Percentiles rank a stretch among this genome's conserved stretches.
phyloP scores from a whole-genome alignment of 2,113 vertebrate genomes.

The Campylomormyrus numenius region DNA sequence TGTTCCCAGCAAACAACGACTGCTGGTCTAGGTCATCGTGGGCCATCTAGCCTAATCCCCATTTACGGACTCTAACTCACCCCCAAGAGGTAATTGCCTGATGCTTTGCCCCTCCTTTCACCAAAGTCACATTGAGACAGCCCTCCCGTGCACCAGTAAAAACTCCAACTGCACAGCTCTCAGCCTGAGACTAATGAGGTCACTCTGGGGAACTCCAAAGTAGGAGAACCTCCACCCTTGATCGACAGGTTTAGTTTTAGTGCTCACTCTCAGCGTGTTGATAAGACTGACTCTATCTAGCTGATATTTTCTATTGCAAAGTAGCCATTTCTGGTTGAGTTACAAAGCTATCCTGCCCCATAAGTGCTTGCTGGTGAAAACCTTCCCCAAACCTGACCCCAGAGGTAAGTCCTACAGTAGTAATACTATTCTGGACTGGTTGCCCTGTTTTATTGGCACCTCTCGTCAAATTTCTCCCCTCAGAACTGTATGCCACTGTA shows the following conservation, averaged over 20 bases:
- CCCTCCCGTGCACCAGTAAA: neutral
- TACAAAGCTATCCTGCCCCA: neutral
- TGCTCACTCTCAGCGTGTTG: neutral
- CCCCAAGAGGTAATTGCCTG: neutral
- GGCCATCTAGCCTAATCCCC: neutral
- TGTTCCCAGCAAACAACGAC: neutral
- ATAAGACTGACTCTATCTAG: neutral
- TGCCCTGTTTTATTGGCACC: neutral
- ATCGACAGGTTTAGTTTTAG: neutral
- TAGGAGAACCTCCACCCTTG: neutral
- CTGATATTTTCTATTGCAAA: neutral
- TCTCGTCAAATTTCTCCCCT: neutral
- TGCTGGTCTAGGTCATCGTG: neutral
- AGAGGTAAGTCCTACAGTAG: neutral
- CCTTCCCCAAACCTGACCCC: neutral
- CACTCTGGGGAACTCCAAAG: neutral
- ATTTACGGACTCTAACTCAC: neutral
- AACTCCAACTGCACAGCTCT: neutral
- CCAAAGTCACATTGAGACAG: neutral
- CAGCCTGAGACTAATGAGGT: neutral
- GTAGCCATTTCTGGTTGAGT: neutral
- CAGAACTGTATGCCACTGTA: neutral
- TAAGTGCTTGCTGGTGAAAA: neutral
- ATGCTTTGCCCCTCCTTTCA: neutral
- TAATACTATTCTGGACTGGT: neutral